A percentile compares a stretch with the other conserved stretches of the same genome.
Evolutionary conservation across 2,113 vertebrate species (phyloP).

Genomic region (Marmota monax): DNA sequence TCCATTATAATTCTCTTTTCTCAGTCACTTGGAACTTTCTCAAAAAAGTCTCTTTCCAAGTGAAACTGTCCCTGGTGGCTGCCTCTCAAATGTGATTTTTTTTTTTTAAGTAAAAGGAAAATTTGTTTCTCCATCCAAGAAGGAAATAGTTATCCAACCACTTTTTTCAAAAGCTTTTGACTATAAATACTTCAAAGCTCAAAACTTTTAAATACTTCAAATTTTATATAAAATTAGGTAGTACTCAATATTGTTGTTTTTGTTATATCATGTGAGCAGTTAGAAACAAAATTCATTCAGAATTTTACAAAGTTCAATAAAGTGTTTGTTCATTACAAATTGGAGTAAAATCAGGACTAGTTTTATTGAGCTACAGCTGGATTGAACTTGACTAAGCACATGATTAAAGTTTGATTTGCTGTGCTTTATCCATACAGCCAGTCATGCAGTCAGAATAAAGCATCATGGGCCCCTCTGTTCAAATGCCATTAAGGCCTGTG

Average conservation of each 20-base stretch:
- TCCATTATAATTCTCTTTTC: conserved; percentile 82
- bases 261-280: not conserved
- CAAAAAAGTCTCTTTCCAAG: conserved; percentile 79
- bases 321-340: conserved; percentile 29
- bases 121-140: conserved; percentile 77
- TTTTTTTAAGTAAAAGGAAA: conserved; percentile 78
- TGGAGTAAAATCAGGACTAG: conserved; percentile 1
- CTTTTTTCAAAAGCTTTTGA: conserved; percentile 63
- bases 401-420: conserved; percentile 16
- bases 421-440: conserved; percentile 7
- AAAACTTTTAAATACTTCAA: conserved; percentile 57
- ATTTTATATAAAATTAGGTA: conserved; percentile 45
- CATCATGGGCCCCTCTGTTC: not conserved
- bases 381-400: conserved; percentile 9
- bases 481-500: not conserved
- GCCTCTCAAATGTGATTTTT: conserved; percentile 72
- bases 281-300: conserved; percentile 5
- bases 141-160: conserved; percentile 77
- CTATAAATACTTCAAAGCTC: conserved; percentile 58
- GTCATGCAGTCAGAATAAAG: not conserved
- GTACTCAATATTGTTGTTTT: not conserved
- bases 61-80: conserved; percentile 79
- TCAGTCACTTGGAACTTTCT: conserved; percentile 82
- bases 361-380: not conserved
- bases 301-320: conserved; percentile 41